Percentiles rank a stretch among this genome's conserved stretches.
These are phyloP conservation scores for Meteorus colon DNA, from an alignment of 2,888 invertebrate species.

Conservation along the genomic window DNA sequence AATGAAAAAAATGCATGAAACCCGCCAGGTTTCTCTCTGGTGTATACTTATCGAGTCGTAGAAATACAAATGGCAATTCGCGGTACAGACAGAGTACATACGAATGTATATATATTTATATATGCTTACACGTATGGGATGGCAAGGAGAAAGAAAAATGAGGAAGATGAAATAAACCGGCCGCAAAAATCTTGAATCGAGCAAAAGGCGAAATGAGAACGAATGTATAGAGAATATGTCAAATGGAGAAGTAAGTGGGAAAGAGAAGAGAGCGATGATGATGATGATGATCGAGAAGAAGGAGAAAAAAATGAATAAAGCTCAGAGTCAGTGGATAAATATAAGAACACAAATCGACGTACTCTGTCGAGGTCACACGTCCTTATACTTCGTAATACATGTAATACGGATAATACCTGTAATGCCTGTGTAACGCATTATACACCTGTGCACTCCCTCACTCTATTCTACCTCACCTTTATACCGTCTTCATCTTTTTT, in stretches of 20 bases:
- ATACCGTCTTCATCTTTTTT: background rate
- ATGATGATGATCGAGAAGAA: slow-evolving; percentile 10
- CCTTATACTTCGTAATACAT: slow-evolving; percentile 69
- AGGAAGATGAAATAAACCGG: slow-evolving; percentile 37
- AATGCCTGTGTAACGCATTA: slow-evolving; percentile 68
- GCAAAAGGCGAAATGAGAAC: slow-evolving; percentile 45
- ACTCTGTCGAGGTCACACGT: slow-evolving; percentile 65
- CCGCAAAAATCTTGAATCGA: slow-evolving; percentile 31
- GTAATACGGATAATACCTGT: slow-evolving; percentile 71
- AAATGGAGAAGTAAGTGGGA: slow-evolving; percentile 30
- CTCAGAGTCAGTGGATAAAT: slow-evolving; percentile 23
- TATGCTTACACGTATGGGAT: slow-evolving; percentile 41
- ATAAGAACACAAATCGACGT: slow-evolving; percentile 31
- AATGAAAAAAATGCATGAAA: background rate
- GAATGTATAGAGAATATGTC: slow-evolving; percentile 40
- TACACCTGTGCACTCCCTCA: slow-evolving; percentile 45
- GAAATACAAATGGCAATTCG: slow-evolving; percentile 38
- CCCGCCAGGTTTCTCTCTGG: slow-evolving; percentile 9
- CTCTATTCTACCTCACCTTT: slow-evolving; percentile 1
- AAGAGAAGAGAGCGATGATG: slow-evolving; percentile 1
- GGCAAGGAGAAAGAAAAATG: slow-evolving; percentile 51
- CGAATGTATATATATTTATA: background rate
- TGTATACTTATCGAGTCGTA: slow-evolving; percentile 40
- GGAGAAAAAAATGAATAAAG: slow-evolving; percentile 8
- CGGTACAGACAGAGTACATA: slow-evolving; percentile 11